A percentile compares a stretch with the other conserved stretches of the same genome.
Evolutionary conservation across 2,888 invertebrate genomes (phyloP).

Genomic region (Temnothorax rugatulus): DNA sequence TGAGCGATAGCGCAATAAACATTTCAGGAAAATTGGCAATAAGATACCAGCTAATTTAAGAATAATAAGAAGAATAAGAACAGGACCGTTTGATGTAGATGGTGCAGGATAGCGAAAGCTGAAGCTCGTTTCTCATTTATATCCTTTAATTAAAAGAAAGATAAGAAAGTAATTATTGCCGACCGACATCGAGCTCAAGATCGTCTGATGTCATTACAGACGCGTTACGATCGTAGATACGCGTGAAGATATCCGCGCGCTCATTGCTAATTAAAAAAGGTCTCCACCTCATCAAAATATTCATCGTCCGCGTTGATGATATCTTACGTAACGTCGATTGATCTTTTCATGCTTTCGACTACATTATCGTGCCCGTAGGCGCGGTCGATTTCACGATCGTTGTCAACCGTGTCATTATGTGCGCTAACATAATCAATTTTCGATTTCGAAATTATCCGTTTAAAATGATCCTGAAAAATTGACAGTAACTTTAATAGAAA

Average conservation of each 20-base stretch:
- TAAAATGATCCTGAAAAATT: neutral
- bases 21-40: neutral
- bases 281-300: conserved; percentile 21
- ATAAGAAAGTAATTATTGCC: conserved; percentile 31
- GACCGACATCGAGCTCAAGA: conserved; percentile 46
- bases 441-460: neutral
- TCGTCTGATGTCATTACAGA: conserved; percentile 24
- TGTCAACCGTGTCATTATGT: neutral
- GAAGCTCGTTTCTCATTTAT: neutral
- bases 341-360: conserved; percentile 26
- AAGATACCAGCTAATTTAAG: neutral
- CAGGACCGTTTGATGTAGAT: neutral
- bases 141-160: neutral
- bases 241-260: conserved; percentile 8
- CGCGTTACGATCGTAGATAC: conserved; percentile 31
- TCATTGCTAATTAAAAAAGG: conserved; percentile 46
- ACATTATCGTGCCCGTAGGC: conserved; percentile 3
- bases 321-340: conserved; percentile 38
- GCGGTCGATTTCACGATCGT: conserved; percentile 18
- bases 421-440: neutral
- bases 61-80: neutral
- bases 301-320: conserved; percentile 31
- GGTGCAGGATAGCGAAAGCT: neutral
- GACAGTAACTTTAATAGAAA: neutral
- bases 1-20: neutral